Conservation (phyloP, 2,888 invertebrate species). For the Synergus laeviventris region DNA sequence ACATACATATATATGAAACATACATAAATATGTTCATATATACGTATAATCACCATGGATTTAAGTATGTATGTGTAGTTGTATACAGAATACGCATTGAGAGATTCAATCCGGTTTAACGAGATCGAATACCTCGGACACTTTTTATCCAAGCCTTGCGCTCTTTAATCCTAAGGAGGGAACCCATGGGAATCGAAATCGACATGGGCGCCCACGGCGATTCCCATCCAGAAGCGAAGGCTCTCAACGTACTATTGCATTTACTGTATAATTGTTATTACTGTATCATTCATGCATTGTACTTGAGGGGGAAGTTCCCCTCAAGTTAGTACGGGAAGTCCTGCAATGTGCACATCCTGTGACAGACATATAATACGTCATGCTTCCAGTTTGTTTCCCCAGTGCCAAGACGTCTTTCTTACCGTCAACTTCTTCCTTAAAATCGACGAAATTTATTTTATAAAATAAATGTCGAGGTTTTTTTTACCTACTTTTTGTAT, state of each 20-base stretch:
- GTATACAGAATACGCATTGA: background rate
- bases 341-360: conserved; percentile 65
- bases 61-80: background rate
- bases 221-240: conserved; percentile 31
- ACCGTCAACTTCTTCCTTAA: conserved; percentile 39
- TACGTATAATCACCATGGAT: background rate
- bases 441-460: background rate
- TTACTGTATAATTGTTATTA: conserved; percentile 40
- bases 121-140: conserved; percentile 36
- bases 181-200: conserved; percentile 37
- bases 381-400: conserved; percentile 51
- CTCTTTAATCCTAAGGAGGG: conserved; percentile 37
- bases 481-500: background rate
- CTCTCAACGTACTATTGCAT: conserved; percentile 15
- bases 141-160: conserved; percentile 20
- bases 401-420: conserved; percentile 43
- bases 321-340: conserved; percentile 65
- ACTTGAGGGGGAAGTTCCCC: conserved; percentile 53
- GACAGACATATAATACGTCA: conserved; percentile 55
- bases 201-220: conserved; percentile 32
- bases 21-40: background rate
- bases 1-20: background rate
- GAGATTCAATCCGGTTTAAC: conserved; percentile 36
- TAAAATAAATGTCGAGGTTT: background rate
- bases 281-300: conserved; percentile 49